Evolutionary conservation across 2,113 vertebrate genomes (phyloP), one percentile per base, ranked within the genome.

Genomic region (Campylomormyrus tamandua): DNA sequence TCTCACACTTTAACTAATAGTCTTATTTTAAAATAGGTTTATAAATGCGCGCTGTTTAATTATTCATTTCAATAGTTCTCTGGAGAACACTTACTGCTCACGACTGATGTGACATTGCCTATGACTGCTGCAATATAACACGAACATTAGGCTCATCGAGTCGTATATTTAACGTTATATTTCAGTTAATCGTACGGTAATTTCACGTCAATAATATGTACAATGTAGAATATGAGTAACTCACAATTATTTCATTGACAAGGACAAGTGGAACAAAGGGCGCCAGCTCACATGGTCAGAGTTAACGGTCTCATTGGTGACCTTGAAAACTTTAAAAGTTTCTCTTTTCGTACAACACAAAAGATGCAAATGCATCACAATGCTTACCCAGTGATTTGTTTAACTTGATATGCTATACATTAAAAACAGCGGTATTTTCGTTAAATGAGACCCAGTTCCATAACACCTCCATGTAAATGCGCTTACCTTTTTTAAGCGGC

Each of bases 401-500:
- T 17, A 42, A 80, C 5, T 42, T 80, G 0, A 42, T 42, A 80
- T 15, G 5, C 74, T 80, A 42, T 1, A 80, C 10, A 39, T 39
- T 7, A 80, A 80, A 15, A 80, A 19, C 74, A 19, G 35, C 15
- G 31, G 17, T 39, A 80, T 80, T 80, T 39, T 17, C 35, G 35
- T 39, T 19, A 80, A 42, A 80, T 80, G 74, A 42, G 31, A 80
- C 70, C 31, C 70, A 39, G n/a, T 66, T 27, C 3, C 5, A n/a
- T 45, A 84, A 84, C 8, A 10, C 7, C 3, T 21, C 19, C 42
- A 15, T 31, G 46, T 88, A 85, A 84, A 35, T 19, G 3, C 19
- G 46, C 92, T 95, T 94, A 96, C 96, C 95, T 93, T 93, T 87
- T 96, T 96, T 3, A 96, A 92, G 1, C 95, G 95, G 58, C 95